Evolutionary conservation across 2,797 vertebrate genomes (phyloP).

Genomic region (Brotula barbata): DNA sequence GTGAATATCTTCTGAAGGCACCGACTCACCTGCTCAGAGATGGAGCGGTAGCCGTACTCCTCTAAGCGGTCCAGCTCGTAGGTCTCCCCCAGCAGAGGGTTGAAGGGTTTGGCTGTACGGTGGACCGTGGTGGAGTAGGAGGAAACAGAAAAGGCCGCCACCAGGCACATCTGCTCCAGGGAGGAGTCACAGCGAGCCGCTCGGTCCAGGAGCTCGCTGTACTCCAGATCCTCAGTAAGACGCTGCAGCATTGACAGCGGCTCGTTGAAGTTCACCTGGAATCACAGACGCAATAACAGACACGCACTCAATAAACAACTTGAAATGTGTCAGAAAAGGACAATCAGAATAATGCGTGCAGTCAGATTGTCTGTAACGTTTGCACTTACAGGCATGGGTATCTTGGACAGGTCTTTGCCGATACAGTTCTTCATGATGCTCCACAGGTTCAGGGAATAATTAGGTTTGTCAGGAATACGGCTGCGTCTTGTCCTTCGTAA

Average conservation of each 20-base stretch:
- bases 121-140: slow-evolving; percentile 95
- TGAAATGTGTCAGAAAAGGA: too few relatives aligned
- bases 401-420: slow-evolving; percentile 93
- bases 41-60: slow-evolving; percentile 91
- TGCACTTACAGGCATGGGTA: slow-evolving; percentile 89
- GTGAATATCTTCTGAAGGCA: too few relatives aligned
- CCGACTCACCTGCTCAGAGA: slow-evolving; percentile 92
- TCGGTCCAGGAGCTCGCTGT: slow-evolving; percentile 93
- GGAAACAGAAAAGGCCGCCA: slow-evolving; percentile 93
- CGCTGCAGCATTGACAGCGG: slow-evolving; percentile 97
- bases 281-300: neutral
- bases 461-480: slow-evolving; percentile 92
- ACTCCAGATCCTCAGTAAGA: slow-evolving; percentile 93
- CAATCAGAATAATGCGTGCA: too few relatives aligned
- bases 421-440: slow-evolving; percentile 99
- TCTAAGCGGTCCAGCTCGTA: slow-evolving; percentile 92
- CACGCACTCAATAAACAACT: neutral
- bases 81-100: slow-evolving; percentile 94
- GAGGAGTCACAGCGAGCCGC: slow-evolving; percentile 87
- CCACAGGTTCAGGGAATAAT: slow-evolving; percentile 96
- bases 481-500: slow-evolving; percentile 80
- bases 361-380: too few relatives aligned
- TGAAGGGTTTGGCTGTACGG: slow-evolving; percentile 96
- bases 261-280: slow-evolving; percentile 95
- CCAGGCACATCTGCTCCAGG: slow-evolving; percentile 95